Conservation (phyloP, 2,113 vertebrate genomes). For the Rhipidura dahli region DNA sequence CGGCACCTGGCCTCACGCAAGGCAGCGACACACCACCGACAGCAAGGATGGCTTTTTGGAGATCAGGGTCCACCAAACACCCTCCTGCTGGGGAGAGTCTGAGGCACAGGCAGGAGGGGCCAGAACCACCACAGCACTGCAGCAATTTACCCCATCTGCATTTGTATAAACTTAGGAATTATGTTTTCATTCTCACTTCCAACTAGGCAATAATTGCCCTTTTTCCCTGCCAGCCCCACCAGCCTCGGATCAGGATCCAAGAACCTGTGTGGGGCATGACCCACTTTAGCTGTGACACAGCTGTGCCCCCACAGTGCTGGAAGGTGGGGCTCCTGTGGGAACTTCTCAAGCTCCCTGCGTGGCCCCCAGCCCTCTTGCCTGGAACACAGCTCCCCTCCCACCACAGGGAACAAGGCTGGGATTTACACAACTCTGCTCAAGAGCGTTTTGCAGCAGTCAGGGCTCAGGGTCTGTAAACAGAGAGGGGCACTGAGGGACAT, state of each 20-base stretch:
- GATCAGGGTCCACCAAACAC: no score
- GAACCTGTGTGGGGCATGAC: neutral
- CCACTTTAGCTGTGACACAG: neutral
- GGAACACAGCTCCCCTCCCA: neutral
- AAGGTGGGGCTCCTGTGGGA: neutral
- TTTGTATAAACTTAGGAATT: neutral
- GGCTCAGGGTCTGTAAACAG: neutral
- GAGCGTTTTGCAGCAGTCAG: neutral
- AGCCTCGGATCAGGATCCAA: neutral
- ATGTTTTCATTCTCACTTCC: neutral
- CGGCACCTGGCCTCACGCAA: rapidly evolving
- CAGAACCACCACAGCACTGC: neutral
- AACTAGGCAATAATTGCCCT: neutral
- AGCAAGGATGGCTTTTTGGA: neutral
- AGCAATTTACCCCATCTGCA: neutral
- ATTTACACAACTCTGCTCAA: neutral
- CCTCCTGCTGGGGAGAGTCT: neutral
- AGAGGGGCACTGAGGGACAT: neutral
- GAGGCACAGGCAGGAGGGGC: neutral
- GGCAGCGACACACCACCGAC: rapidly evolving
- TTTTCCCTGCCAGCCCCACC: neutral
- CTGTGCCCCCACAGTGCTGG: rapidly evolving
- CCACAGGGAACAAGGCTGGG: neutral
- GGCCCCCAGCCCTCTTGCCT: neutral
- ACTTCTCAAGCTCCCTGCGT: rapidly evolving